phyloP scores from a whole-genome alignment of 2,797 vertebrate genomes.

The Pseudopleuronectes americanus region DNA sequence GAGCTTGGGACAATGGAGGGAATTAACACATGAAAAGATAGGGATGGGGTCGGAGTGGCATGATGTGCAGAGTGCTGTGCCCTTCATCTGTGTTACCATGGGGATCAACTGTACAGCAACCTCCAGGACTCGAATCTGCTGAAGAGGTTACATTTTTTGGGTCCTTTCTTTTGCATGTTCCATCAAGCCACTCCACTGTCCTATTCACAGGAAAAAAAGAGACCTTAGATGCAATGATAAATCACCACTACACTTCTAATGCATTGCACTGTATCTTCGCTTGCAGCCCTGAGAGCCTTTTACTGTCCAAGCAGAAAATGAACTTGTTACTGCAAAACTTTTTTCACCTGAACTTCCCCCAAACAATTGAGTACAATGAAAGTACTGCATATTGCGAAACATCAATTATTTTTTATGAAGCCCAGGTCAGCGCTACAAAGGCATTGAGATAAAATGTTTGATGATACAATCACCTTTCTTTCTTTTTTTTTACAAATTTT shows the following conservation, averaged over 20 bases:
- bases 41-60: slow-evolving; percentile 54
- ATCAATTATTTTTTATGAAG: slow-evolving; percentile 22
- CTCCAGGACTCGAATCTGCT: slow-evolving; percentile 70
- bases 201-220: slow-evolving; percentile 64
- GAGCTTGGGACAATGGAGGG: slow-evolving; percentile 54
- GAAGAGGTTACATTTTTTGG: slow-evolving; percentile 73
- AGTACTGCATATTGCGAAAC: slow-evolving; percentile 22
- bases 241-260: not conserved
- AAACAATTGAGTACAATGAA: slow-evolving; percentile 15
- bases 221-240: slow-evolving; percentile 45
- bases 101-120: slow-evolving; percentile 69
- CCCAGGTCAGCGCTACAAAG: slow-evolving; percentile 44
- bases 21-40: slow-evolving; percentile 77
- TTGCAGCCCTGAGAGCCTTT: slow-evolving; percentile 13
- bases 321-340: not conserved
- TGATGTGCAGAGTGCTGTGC: slow-evolving; percentile 63
- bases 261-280: not conserved
- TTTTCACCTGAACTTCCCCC: not conserved
- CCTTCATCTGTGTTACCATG: slow-evolving; percentile 79
- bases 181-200: slow-evolving; percentile 68
- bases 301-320: not conserved
- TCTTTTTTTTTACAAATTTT: not conserved
- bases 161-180: slow-evolving; percentile 58
- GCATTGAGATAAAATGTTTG: slow-evolving; percentile 48
- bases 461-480: slow-evolving; percentile 51